Percentiles rank a stretch among this genome's conserved stretches.
phyloP scores from a whole-genome alignment of 2,888 invertebrate genomes.

The Sclerodermus sp. region DNA sequence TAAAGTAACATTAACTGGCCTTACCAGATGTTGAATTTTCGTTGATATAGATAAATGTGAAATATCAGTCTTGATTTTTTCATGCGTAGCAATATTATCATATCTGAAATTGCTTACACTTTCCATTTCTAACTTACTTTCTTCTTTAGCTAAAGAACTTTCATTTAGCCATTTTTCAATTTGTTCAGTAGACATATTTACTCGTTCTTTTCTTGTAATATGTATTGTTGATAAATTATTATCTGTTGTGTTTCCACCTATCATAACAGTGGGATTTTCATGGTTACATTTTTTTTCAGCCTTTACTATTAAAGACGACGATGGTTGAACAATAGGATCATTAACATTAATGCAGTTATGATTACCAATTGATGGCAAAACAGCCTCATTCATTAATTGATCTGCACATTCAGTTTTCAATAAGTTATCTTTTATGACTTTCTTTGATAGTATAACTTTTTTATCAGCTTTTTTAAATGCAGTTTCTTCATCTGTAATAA shows the following conservation, averaged over 20 bases:
- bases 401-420: too few relatives aligned
- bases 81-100: slow-evolving; percentile 21
- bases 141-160: slow-evolving; percentile 60
- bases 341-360: too few relatives aligned
- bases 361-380: too few relatives aligned
- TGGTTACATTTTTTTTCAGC: slow-evolving; percentile 29
- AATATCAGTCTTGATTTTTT: slow-evolving; percentile 33
- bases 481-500: slow-evolving; percentile 32
- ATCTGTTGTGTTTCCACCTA: slow-evolving; percentile 37
- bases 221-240: slow-evolving; percentile 45
- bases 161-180: slow-evolving; percentile 70
- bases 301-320: neutral
- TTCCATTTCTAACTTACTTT: slow-evolving; percentile 49
- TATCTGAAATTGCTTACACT: slow-evolving; percentile 40
- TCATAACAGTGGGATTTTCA: slow-evolving; percentile 15
- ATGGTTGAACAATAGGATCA: neutral
- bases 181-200: slow-evolving; percentile 71
- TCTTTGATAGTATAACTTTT: neutral
- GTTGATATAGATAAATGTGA: slow-evolving; percentile 52
- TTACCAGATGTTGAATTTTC: slow-evolving; percentile 53
- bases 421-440: neutral
- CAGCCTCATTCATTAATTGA: too few relatives aligned
- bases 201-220: slow-evolving; percentile 63
- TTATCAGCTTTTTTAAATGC: neutral
- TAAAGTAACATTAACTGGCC: slow-evolving; percentile 53